Conservation (phyloP, 1,140 invertebrate genomes). For the Solenopsis invicta region DNA sequence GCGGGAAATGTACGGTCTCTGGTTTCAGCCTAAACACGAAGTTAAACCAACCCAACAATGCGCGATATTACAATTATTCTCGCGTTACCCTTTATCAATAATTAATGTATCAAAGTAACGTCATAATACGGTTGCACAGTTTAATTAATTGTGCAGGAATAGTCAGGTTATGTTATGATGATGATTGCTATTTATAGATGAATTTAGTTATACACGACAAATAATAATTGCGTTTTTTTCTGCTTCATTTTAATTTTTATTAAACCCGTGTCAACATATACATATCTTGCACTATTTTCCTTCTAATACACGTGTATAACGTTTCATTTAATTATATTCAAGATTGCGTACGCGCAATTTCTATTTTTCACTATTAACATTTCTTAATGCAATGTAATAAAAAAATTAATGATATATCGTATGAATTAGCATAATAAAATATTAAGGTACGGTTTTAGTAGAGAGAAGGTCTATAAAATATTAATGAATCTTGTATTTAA, state of each 20-base stretch:
- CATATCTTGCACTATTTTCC: background rate
- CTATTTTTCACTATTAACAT: background rate
- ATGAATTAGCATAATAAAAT: background rate
- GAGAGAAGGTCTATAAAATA: too few relatives aligned
- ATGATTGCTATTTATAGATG: background rate
- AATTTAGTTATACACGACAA: background rate
- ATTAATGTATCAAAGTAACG: background rate
- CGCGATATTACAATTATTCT: background rate
- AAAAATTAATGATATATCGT: background rate
- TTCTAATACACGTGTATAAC: background rate
- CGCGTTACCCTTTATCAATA: background rate
- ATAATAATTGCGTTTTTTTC: background rate
- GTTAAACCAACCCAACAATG: constrained; percentile 37
- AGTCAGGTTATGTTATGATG: background rate
- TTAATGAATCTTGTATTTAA: background rate
- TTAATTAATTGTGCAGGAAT: background rate
- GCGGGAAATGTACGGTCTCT: constrained; percentile 46
- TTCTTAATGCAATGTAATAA: background rate
- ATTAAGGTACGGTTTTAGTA: background rate
- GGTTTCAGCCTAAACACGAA: constrained; percentile 41
- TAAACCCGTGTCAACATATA: background rate
- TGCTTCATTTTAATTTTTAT: background rate
- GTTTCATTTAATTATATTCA: background rate
- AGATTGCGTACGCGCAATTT: background rate
- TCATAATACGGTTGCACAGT: background rate